Evolutionary conservation across 2,888 invertebrate genomes (phyloP), one percentile per base, ranked within the genome.

Genomic region (Orthonychiurus folsomi): DNA sequence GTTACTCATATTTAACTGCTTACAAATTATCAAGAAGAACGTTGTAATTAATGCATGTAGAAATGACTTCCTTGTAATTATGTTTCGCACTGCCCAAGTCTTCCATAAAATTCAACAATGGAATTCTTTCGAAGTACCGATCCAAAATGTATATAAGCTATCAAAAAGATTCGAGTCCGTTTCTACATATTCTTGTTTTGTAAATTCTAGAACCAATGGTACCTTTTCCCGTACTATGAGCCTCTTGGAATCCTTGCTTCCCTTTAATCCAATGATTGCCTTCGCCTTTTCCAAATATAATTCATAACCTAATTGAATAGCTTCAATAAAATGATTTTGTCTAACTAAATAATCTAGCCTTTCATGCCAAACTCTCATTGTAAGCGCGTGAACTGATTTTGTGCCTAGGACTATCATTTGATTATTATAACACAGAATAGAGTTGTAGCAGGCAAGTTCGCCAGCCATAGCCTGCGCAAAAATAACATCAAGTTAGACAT

Each of bases 381-480:
- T 80, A 75, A 81, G 79, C 70, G 77, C 78, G 74, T 65, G 89
- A 82, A 71, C 87, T 65, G 81, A 80, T 70, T 81, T 81, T 2
- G 81, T 86, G 2, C 91, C 90, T 58, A 88, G 78, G 56, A 88
- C 74, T 59, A 88, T 77, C 62, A 88, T 77, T 75, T 88, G 87
- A 63, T 84, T 84, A 53, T 84, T 84, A 73, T 83, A 83, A 70
- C 82, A 83, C 48, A 84, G 80, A 57, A 87, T 80, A 62, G 87
- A 86, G 75, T 87, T 86, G 75, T 87, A 88, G 75, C 87, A 88
- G 0, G 88, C 87, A 67, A 84, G 79, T 77, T 87, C 86, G 9
- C 85, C 88, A 60, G 86, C 86, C 66, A 84, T 77, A 0, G 87
- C 86, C 82, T 82, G 68, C 1, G 73, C 73, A 50, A 66, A 12